A percentile compares a stretch with the other conserved stretches of the same genome.
Evolutionary conservation across 2,113 vertebrate species (phyloP).

Genomic region (Leptosomus discolor): DNA sequence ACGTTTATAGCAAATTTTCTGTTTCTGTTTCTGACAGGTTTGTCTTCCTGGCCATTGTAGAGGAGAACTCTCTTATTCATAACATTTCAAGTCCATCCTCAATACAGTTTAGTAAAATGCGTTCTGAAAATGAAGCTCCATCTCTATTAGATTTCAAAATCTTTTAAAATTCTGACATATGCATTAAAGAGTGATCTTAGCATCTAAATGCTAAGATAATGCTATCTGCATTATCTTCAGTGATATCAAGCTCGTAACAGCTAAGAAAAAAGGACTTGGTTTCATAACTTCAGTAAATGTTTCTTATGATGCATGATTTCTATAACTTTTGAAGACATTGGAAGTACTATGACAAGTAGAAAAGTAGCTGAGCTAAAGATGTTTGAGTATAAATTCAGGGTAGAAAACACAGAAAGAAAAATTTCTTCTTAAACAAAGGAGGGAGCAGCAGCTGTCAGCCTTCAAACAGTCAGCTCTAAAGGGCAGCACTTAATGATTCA

Average conservation of each 20-base stretch:
- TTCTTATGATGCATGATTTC: accelerated
- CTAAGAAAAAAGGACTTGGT: not conserved
- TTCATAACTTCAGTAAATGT: not conserved
- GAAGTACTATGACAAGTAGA: not conserved
- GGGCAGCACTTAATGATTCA: not conserved
- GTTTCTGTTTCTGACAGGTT: not conserved
- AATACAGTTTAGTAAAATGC: not conserved
- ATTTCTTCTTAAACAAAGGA: not conserved
- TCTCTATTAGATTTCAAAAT: not conserved
- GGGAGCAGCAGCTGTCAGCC: not conserved
- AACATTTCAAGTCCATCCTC: not conserved
- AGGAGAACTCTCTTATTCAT: not conserved
- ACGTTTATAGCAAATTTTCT: not conserved
- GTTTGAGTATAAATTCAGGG: not conserved
- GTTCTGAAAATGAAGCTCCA: not conserved
- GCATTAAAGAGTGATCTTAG: not conserved
- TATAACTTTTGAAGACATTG: not conserved
- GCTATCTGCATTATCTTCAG: not conserved
- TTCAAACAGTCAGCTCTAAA: not conserved
- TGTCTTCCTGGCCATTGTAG: not conserved
- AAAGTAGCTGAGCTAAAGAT: not conserved
- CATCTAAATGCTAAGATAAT: not conserved
- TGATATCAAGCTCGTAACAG: not conserved
- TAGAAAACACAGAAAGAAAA: not conserved
- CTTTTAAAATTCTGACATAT: not conserved